These are phyloP conservation scores for Balanococcus diminutus DNA, from an alignment of 2,888 invertebrate genomes.

Conservation along the genomic window DNA sequence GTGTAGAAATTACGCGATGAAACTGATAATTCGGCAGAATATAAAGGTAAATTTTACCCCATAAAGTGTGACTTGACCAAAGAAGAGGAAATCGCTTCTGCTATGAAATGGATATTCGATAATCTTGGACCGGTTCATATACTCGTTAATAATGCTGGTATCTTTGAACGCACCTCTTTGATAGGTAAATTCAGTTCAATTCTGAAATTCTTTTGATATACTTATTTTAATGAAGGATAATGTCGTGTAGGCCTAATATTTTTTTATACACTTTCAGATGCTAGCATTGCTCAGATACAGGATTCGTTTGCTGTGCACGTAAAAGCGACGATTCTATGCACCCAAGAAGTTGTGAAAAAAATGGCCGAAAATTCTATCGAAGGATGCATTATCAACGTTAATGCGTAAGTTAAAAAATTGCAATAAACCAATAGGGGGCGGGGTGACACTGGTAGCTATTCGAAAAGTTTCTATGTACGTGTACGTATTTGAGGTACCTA, in stretches of 20 bases:
- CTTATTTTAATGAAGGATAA: neutral
- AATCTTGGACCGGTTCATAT: neutral
- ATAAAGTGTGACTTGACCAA: slow-evolving; percentile 10
- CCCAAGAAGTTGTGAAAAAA: slow-evolving; percentile 48
- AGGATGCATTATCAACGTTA: slow-evolving; percentile 51
- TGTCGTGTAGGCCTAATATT: neutral
- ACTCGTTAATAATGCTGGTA: neutral
- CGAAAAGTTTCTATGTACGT: no score
- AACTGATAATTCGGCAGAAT: neutral
- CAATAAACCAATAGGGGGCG: no score
- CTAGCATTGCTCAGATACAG: neutral
- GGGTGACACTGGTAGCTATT: no score
- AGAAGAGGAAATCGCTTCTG: slow-evolving; percentile 11
- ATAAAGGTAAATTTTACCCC: slow-evolving; percentile 26
- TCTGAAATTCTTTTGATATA: neutral
- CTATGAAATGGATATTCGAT: neutral
- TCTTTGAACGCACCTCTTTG: neutral
- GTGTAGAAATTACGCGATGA: neutral
- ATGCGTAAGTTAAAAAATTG: no score
- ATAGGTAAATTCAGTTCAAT: no score
- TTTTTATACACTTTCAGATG: neutral
- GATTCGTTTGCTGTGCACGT: slow-evolving; percentile 54
- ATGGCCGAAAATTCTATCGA: slow-evolving; percentile 50
- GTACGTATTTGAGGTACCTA: no score
- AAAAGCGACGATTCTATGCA: slow-evolving; percentile 41